Evolutionary conservation across 2,888 invertebrate species (phyloP).

Genomic region (Scaptomyza cyrtandrae): DNA sequence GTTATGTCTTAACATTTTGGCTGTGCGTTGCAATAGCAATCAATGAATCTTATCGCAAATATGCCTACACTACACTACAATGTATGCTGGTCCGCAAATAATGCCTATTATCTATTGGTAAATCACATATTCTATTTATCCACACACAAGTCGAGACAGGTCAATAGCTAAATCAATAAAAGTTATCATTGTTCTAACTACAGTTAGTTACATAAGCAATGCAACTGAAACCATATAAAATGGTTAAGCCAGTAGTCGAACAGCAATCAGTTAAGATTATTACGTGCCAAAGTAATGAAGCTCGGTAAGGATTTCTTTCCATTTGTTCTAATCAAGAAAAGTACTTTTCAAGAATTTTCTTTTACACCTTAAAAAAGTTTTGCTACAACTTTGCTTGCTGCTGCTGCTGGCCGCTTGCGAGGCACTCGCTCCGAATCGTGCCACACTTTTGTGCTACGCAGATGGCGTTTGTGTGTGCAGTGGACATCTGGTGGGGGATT

Average conservation of each 20-base stretch:
- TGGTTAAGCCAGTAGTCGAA: background rate
- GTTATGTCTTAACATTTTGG: no score
- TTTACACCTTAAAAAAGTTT: conserved; percentile 16
- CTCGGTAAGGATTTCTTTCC: conserved; percentile 47
- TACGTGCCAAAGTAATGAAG: conserved; percentile 40
- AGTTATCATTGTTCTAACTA: conserved; percentile 4
- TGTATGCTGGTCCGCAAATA: background rate
- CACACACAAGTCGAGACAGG: conserved; percentile 19
- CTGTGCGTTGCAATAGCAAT: background rate
- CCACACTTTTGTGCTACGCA: conserved; percentile 3
- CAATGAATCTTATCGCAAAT: background rate
- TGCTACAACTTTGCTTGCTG: conserved; percentile 21
- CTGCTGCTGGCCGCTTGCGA: conserved; percentile 12
- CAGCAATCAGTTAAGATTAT: conserved; percentile 34
- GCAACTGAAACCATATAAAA: conserved; percentile 39
- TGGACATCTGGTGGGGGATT: conserved; percentile 38
- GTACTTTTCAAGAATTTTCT: background rate
- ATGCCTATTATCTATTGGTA: conserved; percentile 4
- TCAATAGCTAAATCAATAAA: conserved; percentile 62
- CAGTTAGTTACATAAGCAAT: conserved; percentile 12
- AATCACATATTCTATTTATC: conserved; percentile 10
- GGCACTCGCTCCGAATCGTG: background rate
- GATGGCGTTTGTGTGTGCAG: conserved; percentile 48
- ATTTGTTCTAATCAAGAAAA: background rate
- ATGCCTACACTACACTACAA: background rate